Base-by-base conservation (phyloP, 2,888 invertebrate species). In the Cybosia mesomella region DNA sequence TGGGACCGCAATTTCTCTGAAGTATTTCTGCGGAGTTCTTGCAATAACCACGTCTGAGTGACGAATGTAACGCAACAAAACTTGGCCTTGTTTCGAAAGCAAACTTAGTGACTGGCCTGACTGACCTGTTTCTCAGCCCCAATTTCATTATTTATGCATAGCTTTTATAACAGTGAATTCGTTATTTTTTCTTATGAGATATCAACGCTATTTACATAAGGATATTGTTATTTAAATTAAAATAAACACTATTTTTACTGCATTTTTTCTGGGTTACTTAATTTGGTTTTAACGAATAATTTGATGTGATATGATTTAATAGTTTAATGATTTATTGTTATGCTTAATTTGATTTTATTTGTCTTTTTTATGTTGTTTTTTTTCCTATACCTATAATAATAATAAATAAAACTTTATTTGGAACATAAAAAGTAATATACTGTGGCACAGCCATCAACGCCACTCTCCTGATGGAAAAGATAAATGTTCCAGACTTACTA, bases 101-200 rank as follows among this genome's bases (percentile, higher is more conserved):
- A 34, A 32, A 32, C 32, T 58, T 58, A 18, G 18, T 18, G n/a
- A 9, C 32, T 18, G 28, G 58, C 28, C 58, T 11, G 10, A n/a
- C 15, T 32, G 58, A 58, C 32, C 18, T 13, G 32, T 57, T 58
- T 7, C n/a, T n/a, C 58, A n/a, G 32, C n/a, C 18, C 57, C 62
- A 66, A 69, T 49, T 66, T 69, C 65, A 69, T 68, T 58, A 58
- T 58, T 58, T 58, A 58, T 58, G 58, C 58, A 58, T 58, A 58
- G 58, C 58, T 28, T 58, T 58, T 18, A 24, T 55, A 32, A n/a
- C n/a, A 32, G 28, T n/a, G 28, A 58, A 58, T 28, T 32, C 28
- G n/a, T 32, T 32, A 32, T 58, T 32, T 32, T 24, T 58, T 28
- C 24, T 55, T 55, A 15, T 15, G 13, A 55, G 55, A 55, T 24